A percentile compares a stretch with the other conserved stretches of the same genome.
Conservation (phyloP, 2,888 invertebrate species). For the Tribolium freemani region DNA sequence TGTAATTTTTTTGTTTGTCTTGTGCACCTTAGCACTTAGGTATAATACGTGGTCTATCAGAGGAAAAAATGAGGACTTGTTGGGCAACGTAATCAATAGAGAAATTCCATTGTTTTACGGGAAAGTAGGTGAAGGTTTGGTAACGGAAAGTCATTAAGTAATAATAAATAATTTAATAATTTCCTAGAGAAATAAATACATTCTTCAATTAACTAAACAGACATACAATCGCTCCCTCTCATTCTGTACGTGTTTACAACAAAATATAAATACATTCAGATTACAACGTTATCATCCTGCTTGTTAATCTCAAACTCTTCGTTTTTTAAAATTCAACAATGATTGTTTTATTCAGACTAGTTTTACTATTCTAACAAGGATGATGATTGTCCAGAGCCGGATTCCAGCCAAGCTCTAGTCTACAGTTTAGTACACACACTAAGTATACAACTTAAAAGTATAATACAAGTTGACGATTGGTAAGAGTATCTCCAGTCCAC, state of each 20-base stretch:
- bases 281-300: constrained; percentile 44
- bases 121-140: background rate
- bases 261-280: constrained; percentile 59
- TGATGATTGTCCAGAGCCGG: constrained; percentile 16
- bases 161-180: constrained; percentile 66
- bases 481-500: background rate
- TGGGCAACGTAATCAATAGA: no score
- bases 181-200: constrained; percentile 66
- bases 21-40: no score
- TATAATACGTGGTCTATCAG: no score
- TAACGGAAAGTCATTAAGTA: constrained; percentile 9
- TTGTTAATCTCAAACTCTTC: constrained; percentile 43
- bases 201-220: constrained; percentile 53
- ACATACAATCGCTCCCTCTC: constrained; percentile 49
- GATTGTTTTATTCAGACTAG: constrained; percentile 32
- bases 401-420: background rate
- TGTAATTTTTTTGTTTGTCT: no score
- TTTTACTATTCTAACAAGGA: constrained; percentile 19
- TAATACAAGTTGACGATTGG: constrained; percentile 12
- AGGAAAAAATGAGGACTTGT: no score
- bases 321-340: constrained; percentile 21
- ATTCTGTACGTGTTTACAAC: constrained; percentile 55
- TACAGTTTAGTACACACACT: constrained; percentile 5
- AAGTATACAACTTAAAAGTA: constrained; percentile 12
- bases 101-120: no score